Evolutionary conservation across 2,888 invertebrate genomes (phyloP).

Genomic region (Palloptera scutellata): DNA sequence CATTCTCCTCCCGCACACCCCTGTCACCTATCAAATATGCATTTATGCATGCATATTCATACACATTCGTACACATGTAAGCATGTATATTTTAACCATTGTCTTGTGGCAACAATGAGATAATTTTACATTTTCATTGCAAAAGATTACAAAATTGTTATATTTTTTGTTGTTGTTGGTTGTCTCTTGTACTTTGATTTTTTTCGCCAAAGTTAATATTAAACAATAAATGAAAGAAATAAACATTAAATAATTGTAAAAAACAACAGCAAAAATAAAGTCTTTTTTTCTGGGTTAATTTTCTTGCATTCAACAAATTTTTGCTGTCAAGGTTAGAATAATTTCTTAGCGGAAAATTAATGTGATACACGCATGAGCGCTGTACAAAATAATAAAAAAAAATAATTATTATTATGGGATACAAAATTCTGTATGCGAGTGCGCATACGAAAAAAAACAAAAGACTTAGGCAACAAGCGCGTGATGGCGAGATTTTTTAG

Average conservation of each 20-base stretch:
- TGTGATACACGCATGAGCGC: slow-evolving; percentile 46
- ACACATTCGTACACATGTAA: not conserved
- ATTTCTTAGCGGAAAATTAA: slow-evolving; percentile 52
- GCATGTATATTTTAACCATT: not conserved
- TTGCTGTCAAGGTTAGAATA: slow-evolving; percentile 61
- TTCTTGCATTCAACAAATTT: slow-evolving; percentile 39
- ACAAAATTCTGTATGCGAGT: slow-evolving; percentile 11
- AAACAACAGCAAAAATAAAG: not conserved
- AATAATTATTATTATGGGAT: slow-evolving; percentile 12
- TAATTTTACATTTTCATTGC: not conserved
- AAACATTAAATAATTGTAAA: not conserved
- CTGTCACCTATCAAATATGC: not conserved
- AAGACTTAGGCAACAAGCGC: slow-evolving; percentile 33
- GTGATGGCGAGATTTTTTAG: not conserved
- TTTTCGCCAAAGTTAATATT: not conserved
- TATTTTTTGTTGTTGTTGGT: slow-evolving; percentile 12
- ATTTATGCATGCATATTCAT: not conserved
- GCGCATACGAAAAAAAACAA: slow-evolving; percentile 22
- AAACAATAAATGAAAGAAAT: not conserved
- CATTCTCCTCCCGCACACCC: too few relatives aligned
- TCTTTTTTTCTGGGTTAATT: slow-evolving; percentile 42
- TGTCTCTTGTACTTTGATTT: not conserved
- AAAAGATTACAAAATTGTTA: slow-evolving; percentile 8
- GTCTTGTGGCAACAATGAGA: not conserved
- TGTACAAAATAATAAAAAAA: slow-evolving; percentile 12